Conservation (phyloP, 2,888 invertebrate species). For the Parasteatoda lunata region DNA sequence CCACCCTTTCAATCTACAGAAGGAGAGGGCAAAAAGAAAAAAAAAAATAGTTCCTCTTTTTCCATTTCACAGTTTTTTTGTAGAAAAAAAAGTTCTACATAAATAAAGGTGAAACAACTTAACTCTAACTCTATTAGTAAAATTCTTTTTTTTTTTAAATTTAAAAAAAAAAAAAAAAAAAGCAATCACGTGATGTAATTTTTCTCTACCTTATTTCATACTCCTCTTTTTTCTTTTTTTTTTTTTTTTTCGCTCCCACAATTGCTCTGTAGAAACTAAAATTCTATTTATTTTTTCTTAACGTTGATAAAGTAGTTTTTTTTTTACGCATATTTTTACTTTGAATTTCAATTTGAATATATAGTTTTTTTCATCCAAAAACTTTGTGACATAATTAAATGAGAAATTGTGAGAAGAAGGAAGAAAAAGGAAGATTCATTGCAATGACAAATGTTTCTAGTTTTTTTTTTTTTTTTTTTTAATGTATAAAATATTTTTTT, state of each 20-base stretch:
- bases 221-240: neutral
- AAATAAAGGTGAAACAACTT: neutral
- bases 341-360: neutral
- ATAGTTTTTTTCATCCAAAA: neutral
- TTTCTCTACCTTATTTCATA: neutral
- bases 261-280: neutral
- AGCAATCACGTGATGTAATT: neutral
- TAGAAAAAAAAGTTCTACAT: neutral
- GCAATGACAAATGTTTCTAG: no score
- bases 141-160: no score
- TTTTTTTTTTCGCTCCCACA: neutral
- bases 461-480: no score
- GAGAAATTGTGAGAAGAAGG: neutral
- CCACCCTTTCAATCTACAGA: slow-evolving; percentile 63
- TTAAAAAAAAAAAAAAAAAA: no score
- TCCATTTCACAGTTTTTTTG: slow-evolving; percentile 7
- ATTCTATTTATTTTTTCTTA: neutral
- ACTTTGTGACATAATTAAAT: neutral
- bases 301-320: neutral
- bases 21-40: neutral
- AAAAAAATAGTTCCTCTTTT: slow-evolving; percentile 14
- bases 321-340: neutral
- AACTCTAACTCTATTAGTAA: neutral
- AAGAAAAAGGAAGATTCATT: no score
- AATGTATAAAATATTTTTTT: no score